These are phyloP conservation scores for Phycodurus eques DNA, from an alignment of 2,113 vertebrate species.

Conservation along the genomic window DNA sequence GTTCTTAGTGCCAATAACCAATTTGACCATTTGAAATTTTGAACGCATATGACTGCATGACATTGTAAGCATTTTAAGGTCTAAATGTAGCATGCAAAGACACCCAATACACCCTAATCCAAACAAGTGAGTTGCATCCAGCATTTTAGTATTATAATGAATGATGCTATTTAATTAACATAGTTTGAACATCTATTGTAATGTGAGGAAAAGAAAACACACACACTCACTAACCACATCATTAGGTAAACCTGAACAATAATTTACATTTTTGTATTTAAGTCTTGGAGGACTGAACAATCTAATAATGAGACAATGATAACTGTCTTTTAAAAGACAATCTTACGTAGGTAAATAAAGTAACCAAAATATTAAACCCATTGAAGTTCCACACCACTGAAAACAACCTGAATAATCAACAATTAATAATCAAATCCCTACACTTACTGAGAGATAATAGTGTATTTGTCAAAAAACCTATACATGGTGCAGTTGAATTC, in stretches of 20 bases:
- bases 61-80: not conserved
- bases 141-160: not conserved
- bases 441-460: not conserved
- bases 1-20: constrained; percentile 14
- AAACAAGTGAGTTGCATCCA: not conserved
- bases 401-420: not conserved
- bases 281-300: no score
- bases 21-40: not conserved
- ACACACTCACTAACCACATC: no score
- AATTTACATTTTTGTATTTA: no score
- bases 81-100: not conserved
- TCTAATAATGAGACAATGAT: not conserved
- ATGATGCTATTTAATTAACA: not conserved
- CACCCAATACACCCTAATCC: not conserved
- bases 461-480: not conserved
- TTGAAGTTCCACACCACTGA: not conserved
- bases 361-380: not conserved
- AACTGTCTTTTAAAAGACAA: not conserved
- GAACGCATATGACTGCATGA: not conserved
- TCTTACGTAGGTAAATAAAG: not conserved
- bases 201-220: no score
- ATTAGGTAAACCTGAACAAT: no score
- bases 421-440: not conserved
- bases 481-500: not conserved
- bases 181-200: not conserved